Evolutionary conservation across 2,888 invertebrate species (phyloP).

Genomic region (Leucophenga montana): DNA sequence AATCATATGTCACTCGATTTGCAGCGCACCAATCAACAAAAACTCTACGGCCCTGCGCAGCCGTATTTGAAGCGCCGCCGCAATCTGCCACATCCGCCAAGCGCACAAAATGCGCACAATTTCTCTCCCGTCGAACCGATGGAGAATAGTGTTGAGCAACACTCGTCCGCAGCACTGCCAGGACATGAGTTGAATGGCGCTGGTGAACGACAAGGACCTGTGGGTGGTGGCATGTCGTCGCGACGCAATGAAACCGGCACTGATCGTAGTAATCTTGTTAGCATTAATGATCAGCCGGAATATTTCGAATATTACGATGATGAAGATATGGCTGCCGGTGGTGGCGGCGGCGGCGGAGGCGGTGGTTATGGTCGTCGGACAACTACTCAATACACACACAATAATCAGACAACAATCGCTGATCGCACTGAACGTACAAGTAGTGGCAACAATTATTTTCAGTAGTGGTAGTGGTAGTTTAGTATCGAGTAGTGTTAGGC

Average conservation of each 20-base stretch:
- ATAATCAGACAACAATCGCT: constrained; percentile 40
- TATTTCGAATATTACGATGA: constrained; percentile 74
- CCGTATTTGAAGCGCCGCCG: constrained; percentile 69
- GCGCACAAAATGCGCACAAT: constrained; percentile 71
- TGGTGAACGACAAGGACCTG: constrained; percentile 54
- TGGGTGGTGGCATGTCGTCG: constrained; percentile 37
- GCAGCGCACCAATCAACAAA: constrained; percentile 69
- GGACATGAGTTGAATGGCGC: constrained; percentile 36
- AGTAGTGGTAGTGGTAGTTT: constrained; percentile 53
- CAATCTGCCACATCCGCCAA: constrained; percentile 70
- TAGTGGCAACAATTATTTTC: constrained; percentile 1
- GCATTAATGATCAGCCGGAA: constrained; percentile 75
- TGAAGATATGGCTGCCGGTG: constrained; percentile 33
- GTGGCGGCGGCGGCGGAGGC: constrained; percentile 31
- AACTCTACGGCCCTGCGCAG: constrained; percentile 68
- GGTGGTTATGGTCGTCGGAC: constrained; percentile 41
- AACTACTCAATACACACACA: constrained; percentile 36
- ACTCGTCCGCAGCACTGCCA: constrained; percentile 51
- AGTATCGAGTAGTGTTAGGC: constrained; percentile 60
- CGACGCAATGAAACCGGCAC: constrained; percentile 36
- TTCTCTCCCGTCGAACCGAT: constrained; percentile 69
- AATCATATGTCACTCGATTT: constrained; percentile 70
- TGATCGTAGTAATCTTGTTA: constrained; percentile 75
- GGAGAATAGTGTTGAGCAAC: constrained; percentile 26
- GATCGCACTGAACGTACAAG: constrained; percentile 3